Conservation (phyloP, 1,140 invertebrate genomes). For the Diplogasteroides magnus region DNA sequence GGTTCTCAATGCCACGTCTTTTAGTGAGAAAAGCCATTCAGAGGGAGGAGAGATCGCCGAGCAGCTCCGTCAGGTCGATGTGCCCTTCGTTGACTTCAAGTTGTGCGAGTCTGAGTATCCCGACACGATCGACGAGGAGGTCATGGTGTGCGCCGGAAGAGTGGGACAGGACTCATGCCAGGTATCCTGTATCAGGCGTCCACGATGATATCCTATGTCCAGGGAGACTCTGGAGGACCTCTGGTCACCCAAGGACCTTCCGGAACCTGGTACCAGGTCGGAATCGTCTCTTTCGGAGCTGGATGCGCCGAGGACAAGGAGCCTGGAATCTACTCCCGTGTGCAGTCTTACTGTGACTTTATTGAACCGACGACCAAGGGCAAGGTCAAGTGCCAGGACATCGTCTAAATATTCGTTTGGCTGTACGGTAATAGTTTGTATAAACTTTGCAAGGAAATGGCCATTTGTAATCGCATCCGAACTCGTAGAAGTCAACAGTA, state of each 20-base stretch:
- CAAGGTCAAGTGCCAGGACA: neutral
- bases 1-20: neutral
- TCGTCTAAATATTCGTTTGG: too few species aligned
- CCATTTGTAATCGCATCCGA: too few species aligned
- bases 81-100: neutral
- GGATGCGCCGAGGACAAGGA: neutral
- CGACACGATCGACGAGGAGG: neutral
- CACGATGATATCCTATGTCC: neutral
- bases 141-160: neutral
- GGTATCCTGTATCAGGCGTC: neutral
- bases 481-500: too few species aligned
- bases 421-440: too few species aligned
- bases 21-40: too few species aligned
- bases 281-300: neutral
- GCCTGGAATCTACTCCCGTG: neutral
- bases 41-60: neutral
- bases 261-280: neutral
- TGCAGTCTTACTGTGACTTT: neutral
- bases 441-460: too few species aligned
- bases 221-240: neutral
- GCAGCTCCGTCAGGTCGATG: neutral
- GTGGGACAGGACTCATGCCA: neutral
- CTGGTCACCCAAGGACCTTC: slow-evolving; percentile 55
- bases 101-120: neutral
- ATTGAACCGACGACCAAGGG: neutral